Percentiles rank a stretch among this genome's conserved stretches.
These are phyloP conservation scores for Quiscalus mexicanus DNA, from an alignment of 2,113 vertebrate genomes.

Conservation along the genomic window DNA sequence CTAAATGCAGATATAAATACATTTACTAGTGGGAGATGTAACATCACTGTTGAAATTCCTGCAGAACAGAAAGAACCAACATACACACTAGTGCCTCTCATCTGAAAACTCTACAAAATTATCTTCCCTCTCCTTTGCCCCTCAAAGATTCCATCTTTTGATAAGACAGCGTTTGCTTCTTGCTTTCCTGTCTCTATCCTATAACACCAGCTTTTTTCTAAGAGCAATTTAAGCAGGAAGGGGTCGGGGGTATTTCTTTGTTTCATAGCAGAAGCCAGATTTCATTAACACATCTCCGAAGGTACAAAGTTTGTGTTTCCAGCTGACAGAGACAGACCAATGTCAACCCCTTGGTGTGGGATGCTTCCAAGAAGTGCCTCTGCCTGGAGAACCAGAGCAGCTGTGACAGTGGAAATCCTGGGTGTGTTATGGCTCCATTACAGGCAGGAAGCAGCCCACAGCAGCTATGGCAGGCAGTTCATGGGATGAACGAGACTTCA, in stretches of 20 bases:
- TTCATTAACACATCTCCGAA: neutral
- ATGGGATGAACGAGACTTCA: neutral
- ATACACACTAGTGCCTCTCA: neutral
- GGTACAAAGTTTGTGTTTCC: neutral
- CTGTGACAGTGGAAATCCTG: neutral
- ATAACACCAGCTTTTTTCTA: neutral
- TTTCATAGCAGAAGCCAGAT: neutral
- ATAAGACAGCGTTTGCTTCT: neutral
- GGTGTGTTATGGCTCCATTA: accelerated
- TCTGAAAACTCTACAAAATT: neutral
- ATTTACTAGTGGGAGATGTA: neutral
- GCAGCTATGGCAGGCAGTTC: neutral
- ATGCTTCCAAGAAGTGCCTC: neutral
- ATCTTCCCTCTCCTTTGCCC: neutral
- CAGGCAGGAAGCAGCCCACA: neutral
- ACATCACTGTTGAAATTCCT: neutral
- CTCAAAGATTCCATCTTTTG: neutral
- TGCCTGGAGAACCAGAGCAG: neutral
- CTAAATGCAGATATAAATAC: neutral
- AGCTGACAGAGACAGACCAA: neutral
- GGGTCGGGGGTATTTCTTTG: accelerated
- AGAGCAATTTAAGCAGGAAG: neutral
- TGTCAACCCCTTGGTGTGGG: accelerated
- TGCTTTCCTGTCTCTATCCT: neutral
- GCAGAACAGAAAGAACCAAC: neutral